phyloP scores from a whole-genome alignment of 1,140 invertebrate species.

The Melitaea cinxia region DNA sequence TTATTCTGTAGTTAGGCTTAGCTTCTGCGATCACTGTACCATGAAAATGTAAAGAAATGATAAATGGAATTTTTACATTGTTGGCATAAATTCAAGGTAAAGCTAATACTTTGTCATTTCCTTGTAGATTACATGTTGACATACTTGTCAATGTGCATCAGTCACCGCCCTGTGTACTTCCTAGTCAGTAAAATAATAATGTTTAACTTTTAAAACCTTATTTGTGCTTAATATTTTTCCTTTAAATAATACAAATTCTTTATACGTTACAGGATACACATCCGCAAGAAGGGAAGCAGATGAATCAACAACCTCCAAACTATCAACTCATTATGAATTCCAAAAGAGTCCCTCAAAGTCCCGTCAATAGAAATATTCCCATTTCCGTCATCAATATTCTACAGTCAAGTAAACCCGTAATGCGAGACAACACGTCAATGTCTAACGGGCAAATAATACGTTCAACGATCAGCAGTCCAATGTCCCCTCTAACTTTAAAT shows the following conservation, averaged over 20 bases:
- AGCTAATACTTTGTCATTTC: constrained; percentile 43
- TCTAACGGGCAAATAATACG: constrained; percentile 35
- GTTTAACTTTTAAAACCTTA: too few relatives aligned
- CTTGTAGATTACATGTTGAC: background rate
- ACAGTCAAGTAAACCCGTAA: constrained; percentile 50
- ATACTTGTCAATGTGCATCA: constrained; percentile 42
- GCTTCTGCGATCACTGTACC: background rate
- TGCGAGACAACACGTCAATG: constrained; percentile 45
- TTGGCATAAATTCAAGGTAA: constrained; percentile 40
- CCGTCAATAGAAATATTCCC: constrained; percentile 49
- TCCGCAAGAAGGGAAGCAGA: constrained; percentile 35
- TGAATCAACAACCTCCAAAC: constrained; percentile 47
- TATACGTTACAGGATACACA: constrained; percentile 53
- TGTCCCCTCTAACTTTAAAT: constrained; percentile 67
- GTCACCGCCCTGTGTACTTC: background rate
- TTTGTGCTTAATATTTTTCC: too few relatives aligned
- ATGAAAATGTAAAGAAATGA: background rate
- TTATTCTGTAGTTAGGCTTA: background rate
- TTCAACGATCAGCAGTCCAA: constrained; percentile 43
- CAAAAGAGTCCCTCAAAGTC: constrained; percentile 38
- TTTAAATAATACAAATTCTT: constrained; percentile 3
- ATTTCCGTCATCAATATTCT: constrained; percentile 66
- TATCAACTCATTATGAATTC: constrained; percentile 50
- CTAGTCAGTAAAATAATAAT: background rate
- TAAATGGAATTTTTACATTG: background rate